A percentile compares a stretch with the other conserved stretches of the same genome.
phyloP scores from a whole-genome alignment of 1,140 invertebrate genomes.

The Antheraea pernyi region DNA sequence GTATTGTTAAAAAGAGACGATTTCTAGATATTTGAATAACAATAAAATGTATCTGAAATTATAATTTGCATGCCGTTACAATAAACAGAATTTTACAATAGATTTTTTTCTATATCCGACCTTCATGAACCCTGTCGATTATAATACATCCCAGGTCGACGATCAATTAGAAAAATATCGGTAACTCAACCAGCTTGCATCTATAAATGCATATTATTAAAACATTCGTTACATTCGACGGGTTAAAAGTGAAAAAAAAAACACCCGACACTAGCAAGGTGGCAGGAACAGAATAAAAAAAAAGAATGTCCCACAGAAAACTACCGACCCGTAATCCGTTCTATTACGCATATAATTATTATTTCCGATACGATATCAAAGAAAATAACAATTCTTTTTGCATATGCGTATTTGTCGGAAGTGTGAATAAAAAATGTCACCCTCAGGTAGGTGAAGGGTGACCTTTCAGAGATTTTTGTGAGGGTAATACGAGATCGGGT shows the following conservation, averaged over 20 bases:
- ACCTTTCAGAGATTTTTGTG: constrained; percentile 58
- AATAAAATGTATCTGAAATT: constrained; percentile 4
- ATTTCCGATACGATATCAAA: constrained; percentile 73
- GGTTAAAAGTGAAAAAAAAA: constrained; percentile 38
- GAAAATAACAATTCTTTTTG: constrained; percentile 73
- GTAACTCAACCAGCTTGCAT: constrained; percentile 42
- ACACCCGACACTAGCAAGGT: constrained; percentile 65
- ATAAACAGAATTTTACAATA: constrained; percentile 4
- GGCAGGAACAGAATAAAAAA: constrained; percentile 60
- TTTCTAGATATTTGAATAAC: not conserved
- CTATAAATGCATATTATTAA: constrained; percentile 61
- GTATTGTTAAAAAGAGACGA: no score
- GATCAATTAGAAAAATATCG: constrained; percentile 45
- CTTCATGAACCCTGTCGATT: constrained; percentile 31
- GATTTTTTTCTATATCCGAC: constrained; percentile 4
- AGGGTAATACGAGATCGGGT: constrained; percentile 61
- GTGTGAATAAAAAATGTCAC: constrained; percentile 77
- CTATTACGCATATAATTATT: constrained; percentile 79
- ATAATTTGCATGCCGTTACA: constrained; percentile 30
- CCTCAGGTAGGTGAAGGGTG: constrained; percentile 70
- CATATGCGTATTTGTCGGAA: constrained; percentile 72
- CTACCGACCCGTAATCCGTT: constrained; percentile 68
- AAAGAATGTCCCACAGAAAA: constrained; percentile 63
- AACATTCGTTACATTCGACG: constrained; percentile 33
- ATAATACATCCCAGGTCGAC: constrained; percentile 26